Percentiles rank a stretch among this genome's conserved stretches.
Evolutionary conservation across 2,797 vertebrate species (phyloP).

Genomic region (Lagocephalus sceleratus): DNA sequence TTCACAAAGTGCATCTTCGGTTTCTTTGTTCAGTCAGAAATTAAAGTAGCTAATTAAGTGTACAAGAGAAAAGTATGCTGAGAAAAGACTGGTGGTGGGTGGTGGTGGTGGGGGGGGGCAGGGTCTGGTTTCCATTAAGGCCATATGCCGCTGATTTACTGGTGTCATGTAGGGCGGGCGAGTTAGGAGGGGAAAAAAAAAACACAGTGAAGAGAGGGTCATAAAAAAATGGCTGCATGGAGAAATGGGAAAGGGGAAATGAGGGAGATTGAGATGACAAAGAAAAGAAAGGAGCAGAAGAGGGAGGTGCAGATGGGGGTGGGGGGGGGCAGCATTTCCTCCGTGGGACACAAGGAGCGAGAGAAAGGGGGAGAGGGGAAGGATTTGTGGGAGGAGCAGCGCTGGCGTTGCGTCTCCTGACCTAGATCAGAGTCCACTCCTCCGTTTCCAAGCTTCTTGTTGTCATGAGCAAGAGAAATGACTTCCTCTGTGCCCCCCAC

Average conservation of each 20-base stretch:
- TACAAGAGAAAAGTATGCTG: constrained; percentile 36
- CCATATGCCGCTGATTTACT: constrained; percentile 77
- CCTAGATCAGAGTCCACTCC: constrained; percentile 63
- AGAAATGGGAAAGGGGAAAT: constrained; percentile 25
- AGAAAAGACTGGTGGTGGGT: constrained; percentile 25
- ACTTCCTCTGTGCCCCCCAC: constrained; percentile 35
- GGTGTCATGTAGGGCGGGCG: constrained; percentile 31
- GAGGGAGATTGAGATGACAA: constrained; percentile 36
- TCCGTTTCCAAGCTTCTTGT: constrained; percentile 36
- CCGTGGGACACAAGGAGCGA: constrained; percentile 40
- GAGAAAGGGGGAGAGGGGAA: constrained; percentile 23
- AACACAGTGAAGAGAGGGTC: constrained; percentile 21
- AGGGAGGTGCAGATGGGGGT: constrained; percentile 16
- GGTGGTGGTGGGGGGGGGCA: constrained; percentile 2
- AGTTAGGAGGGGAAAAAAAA: constrained; percentile 5
- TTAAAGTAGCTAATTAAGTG: constrained; percentile 28
- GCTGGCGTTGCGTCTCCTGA: constrained; percentile 73
- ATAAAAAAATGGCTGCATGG: constrained; percentile 24
- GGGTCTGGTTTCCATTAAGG: constrained; percentile 71
- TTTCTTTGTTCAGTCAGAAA: constrained; percentile 11
- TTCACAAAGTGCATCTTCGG: constrained; percentile 8
- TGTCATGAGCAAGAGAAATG: constrained; percentile 29
- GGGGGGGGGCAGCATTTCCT: constrained; percentile 15
- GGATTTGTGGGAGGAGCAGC: constrained; percentile 47
- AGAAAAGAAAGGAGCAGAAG: constrained; percentile 4